Conservation (phyloP, 2,113 vertebrate species). For the Triplophysa dalaica region DNA sequence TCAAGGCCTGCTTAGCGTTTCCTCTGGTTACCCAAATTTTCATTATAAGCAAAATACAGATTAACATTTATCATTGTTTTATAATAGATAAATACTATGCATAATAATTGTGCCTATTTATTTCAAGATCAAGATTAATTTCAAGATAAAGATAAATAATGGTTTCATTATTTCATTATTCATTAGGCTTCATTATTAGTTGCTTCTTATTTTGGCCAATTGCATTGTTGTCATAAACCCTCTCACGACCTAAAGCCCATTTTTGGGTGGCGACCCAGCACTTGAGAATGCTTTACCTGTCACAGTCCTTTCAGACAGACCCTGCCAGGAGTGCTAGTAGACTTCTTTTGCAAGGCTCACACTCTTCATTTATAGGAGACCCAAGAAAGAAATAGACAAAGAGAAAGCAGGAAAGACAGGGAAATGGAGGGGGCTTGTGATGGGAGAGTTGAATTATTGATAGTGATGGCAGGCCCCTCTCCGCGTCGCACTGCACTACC, state of each 20-base stretch:
- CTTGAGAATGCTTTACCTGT: neutral
- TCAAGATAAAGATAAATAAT: too few species aligned
- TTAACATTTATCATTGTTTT: too few species aligned
- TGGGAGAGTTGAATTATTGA: conserved; percentile 57
- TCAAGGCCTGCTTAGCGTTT: neutral
- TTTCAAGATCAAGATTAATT: too few species aligned
- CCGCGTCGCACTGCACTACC: conserved; percentile 19
- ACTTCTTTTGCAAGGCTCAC: neutral
- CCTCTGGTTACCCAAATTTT: neutral
- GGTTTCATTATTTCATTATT: too few species aligned
- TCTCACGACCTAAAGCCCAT: too few species aligned
- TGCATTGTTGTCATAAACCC: too few species aligned
- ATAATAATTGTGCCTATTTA: too few species aligned
- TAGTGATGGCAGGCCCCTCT: conserved; percentile 52
- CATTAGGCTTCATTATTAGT: too few species aligned
- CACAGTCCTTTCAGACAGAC: neutral
- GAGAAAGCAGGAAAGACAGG: neutral
- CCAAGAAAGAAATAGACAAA: conserved; percentile 2
- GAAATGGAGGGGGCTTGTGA: conserved; percentile 11
- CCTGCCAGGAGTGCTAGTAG: neutral
- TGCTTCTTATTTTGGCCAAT: too few species aligned
- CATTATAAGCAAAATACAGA: neutral
- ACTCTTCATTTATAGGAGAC: conserved; percentile 19
- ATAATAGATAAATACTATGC: too few species aligned
- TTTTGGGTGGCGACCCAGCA: too few species aligned